Evolutionary conservation across 2,797 vertebrate genomes (phyloP).

Genomic region (Pachyuromys duprasi): DNA sequence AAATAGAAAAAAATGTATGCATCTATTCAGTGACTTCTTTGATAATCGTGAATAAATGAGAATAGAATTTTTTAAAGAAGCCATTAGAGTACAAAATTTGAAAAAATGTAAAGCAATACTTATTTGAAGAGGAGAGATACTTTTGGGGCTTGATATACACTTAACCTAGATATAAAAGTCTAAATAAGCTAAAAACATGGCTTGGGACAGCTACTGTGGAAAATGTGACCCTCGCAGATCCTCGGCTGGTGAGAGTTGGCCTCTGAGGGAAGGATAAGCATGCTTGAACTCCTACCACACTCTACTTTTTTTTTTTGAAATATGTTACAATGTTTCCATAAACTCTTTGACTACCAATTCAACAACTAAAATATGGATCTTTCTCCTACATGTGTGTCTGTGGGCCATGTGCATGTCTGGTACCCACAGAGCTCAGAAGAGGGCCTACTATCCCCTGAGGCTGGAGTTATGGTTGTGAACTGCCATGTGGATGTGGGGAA

Average conservation of each 20-base stretch:
- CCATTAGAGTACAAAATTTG: slow-evolving; percentile 50
- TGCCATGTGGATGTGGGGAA: no score
- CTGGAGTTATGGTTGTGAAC: not conserved
- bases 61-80: not conserved
- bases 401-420: not conserved
- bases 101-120: slow-evolving; percentile 30
- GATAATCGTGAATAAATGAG: not conserved
- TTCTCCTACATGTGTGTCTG: no score
- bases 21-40: slow-evolving; percentile 63
- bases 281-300: not conserved
- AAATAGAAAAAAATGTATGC: slow-evolving; percentile 19
- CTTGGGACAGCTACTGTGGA: not conserved
- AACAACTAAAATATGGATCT: not conserved
- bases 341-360: slow-evolving; percentile 37
- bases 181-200: not conserved
- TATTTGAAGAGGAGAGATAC: not conserved
- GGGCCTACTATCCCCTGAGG: not conserved
- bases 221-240: not conserved
- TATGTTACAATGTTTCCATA: not conserved
- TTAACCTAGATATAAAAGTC: slow-evolving; percentile 53
- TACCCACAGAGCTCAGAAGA: not conserved
- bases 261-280: not conserved
- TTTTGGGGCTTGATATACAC: slow-evolving; percentile 39
- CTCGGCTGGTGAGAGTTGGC: not conserved
- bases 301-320: slow-evolving; percentile 69